Evolutionary conservation across 1,140 invertebrate genomes (phyloP).

Genomic region (Microplitis demolitor): DNA sequence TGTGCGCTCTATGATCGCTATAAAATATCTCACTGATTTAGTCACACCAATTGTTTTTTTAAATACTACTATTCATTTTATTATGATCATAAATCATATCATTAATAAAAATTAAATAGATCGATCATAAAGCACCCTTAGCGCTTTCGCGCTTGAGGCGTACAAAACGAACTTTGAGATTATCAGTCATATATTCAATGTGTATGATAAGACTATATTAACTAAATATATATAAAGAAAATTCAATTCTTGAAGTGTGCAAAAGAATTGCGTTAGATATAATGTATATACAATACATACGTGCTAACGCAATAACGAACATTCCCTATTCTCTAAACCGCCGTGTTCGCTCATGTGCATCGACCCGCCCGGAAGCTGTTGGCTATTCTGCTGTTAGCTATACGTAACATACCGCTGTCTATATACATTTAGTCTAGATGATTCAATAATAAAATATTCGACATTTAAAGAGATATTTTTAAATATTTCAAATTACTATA

Average conservation of each 20-base stretch:
- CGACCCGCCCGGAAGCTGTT: constrained; percentile 26
- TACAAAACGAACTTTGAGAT: too few species aligned
- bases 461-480: background rate
- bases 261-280: constrained; percentile 9
- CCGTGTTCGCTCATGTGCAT: constrained; percentile 27
- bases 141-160: too few species aligned
- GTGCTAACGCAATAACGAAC: constrained; percentile 10
- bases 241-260: background rate
- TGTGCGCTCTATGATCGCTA: too few species aligned
- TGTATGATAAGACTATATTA: background rate
- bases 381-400: constrained; percentile 13
- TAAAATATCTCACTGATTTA: too few species aligned
- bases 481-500: too few species aligned
- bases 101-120: background rate
- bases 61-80: too few species aligned
- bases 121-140: too few species aligned
- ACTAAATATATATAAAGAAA: background rate
- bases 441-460: background rate
- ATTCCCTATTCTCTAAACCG: constrained; percentile 20
- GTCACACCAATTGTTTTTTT: too few species aligned
- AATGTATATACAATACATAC: background rate
- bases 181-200: background rate
- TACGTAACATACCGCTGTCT: background rate
- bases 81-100: too few species aligned
- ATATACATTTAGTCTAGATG: background rate